phyloP scores from a whole-genome alignment of 2,888 invertebrate species.

The Malthinus seriepunctatus region DNA sequence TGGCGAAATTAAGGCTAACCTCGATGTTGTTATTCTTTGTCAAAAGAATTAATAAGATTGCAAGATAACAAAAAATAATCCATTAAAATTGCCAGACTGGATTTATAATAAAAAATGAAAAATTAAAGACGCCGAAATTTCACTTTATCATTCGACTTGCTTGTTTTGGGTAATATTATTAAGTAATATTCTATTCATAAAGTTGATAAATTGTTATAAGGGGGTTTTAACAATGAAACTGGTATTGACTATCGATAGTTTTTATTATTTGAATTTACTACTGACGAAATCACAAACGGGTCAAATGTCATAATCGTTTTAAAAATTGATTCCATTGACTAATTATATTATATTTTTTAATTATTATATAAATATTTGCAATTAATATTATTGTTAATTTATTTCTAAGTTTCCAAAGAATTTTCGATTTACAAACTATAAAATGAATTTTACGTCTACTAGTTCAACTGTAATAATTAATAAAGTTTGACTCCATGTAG shows the following conservation, averaged over 20 bases:
- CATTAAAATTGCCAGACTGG: neutral
- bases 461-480: too few species aligned
- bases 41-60: constrained; percentile 1
- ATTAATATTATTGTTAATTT: constrained; percentile 2
- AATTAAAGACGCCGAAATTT: too few species aligned
- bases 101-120: neutral
- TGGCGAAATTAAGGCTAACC: constrained; percentile 2
- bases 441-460: too few species aligned
- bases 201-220: too few species aligned
- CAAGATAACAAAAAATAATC: neutral
- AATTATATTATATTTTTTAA: neutral
- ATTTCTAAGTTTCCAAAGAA: neutral
- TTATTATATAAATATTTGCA: constrained; percentile 1
- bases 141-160: too few species aligned
- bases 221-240: too few species aligned
- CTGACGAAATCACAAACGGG: neutral
- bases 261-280: neutral
- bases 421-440: too few species aligned
- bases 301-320: neutral
- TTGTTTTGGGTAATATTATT: too few species aligned
- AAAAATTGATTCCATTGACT: neutral
- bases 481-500: too few species aligned
- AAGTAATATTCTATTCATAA: too few species aligned
- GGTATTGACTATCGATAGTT: neutral
- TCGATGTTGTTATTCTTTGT: neutral